These are phyloP conservation scores for Eupithecia centaureata DNA, from an alignment of 2,888 invertebrate genomes.

Conservation along the genomic window DNA sequence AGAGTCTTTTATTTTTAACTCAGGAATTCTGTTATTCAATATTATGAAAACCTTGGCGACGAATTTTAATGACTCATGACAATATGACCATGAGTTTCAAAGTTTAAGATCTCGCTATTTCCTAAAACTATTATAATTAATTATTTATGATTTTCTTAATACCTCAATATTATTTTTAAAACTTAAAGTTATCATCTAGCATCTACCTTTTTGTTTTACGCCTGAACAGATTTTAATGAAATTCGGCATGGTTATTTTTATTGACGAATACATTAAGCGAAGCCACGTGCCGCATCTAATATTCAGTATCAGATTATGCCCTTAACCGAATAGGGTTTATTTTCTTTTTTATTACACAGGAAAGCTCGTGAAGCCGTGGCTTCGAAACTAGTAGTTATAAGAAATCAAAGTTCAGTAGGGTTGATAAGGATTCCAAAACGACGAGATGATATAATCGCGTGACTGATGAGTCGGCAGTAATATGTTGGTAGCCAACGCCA, in stretches of 20 bases:
- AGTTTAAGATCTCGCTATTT: neutral
- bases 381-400: neutral
- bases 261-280: too few relatives aligned
- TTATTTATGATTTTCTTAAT: neutral
- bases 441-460: neutral
- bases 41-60: slow-evolving; percentile 14
- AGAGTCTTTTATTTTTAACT: slow-evolving; percentile 19
- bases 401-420: neutral
- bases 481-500: neutral
- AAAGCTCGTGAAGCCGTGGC: neutral
- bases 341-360: neutral
- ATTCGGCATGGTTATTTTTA: too few relatives aligned
- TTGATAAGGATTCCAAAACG: neutral
- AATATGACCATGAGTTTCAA: neutral
- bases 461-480: slow-evolving; percentile 10
- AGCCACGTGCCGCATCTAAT: too few relatives aligned
- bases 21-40: slow-evolving; percentile 16
- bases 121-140: neutral
- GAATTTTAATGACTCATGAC: slow-evolving; percentile 7
- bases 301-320: neutral
- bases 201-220: neutral
- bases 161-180: too few relatives aligned
- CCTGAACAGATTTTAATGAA: neutral
- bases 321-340: neutral
- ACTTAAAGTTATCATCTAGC: too few relatives aligned